Evolutionary conservation across 2,888 invertebrate species (phyloP).

Genomic region (Tiphia femorata): DNA sequence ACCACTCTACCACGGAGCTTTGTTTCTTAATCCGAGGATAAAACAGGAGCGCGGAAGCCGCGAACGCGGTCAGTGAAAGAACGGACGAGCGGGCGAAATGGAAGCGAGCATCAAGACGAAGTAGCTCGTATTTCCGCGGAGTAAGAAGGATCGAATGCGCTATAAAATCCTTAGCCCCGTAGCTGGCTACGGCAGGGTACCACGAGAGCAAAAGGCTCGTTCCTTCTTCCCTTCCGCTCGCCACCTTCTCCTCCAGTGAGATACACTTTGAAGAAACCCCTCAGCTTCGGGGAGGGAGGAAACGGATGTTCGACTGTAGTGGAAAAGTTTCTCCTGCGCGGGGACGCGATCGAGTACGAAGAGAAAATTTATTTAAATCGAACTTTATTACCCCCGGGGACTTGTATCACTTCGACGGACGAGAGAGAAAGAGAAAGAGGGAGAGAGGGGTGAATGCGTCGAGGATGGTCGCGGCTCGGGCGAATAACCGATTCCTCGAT

Average conservation of each 20-base stretch:
- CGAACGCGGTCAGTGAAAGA: too few relatives aligned
- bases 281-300: too few relatives aligned
- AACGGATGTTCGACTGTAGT: conserved; percentile 11
- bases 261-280: conserved; percentile 3
- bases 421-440: too few relatives aligned
- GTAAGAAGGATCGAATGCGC: conserved; percentile 56
- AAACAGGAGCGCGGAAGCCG: conserved; percentile 45
- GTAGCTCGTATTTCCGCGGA: conserved; percentile 46
- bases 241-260: not conserved
- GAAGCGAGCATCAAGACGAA: conserved; percentile 55
- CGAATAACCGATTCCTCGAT: too few relatives aligned
- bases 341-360: not conserved
- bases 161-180: conserved; percentile 46
- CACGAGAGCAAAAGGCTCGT: conserved; percentile 20
- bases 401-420: too few relatives aligned
- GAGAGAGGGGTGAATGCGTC: not conserved
- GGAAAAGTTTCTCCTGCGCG: conserved; percentile 8
- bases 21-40: conserved; percentile 54
- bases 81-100: conserved; percentile 52
- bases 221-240: not conserved
- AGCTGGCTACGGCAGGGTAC: too few relatives aligned
- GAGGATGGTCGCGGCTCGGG: too few relatives aligned
- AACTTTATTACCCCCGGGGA: conserved; percentile 7
- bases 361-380: conserved; percentile 20
- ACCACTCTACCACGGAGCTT: too few relatives aligned